phyloP scores from a whole-genome alignment of 2,797 vertebrate genomes.

The Brachymystax lenok region DNA sequence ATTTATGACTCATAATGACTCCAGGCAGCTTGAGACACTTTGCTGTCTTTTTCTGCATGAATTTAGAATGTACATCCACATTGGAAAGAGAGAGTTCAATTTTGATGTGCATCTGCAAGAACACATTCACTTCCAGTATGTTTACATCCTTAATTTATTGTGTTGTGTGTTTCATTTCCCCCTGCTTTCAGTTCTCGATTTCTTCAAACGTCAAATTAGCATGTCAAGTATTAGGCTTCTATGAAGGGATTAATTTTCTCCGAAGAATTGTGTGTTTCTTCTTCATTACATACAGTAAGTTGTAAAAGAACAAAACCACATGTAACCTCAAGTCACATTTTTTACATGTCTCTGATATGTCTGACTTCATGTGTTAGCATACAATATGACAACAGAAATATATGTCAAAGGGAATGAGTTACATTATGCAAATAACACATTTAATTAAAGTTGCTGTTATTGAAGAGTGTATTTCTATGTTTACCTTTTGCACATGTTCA shows the following conservation, averaged over 20 bases:
- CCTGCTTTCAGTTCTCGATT: slow-evolving; percentile 21
- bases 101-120: slow-evolving; percentile 1
- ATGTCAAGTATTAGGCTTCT: not conserved
- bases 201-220: not conserved
- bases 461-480: not conserved
- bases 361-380: not conserved
- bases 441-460: not conserved
- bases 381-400: not conserved
- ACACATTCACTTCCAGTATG: slow-evolving; percentile 20
- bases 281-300: slow-evolving; percentile 14
- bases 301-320: not conserved
- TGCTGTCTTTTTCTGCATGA: not conserved
- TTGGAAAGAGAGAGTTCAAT: slow-evolving; percentile 11
- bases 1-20: not conserved
- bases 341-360: not conserved
- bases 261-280: not conserved
- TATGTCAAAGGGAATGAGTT: not conserved
- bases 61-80: not conserved
- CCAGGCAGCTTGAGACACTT: slow-evolving; percentile 20
- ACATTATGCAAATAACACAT: not conserved
- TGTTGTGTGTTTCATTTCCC: slow-evolving; percentile 17
- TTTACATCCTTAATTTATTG: slow-evolving; percentile 22
- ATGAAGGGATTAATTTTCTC: not conserved
- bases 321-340: not conserved
- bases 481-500: not conserved